These are phyloP conservation scores for Pammene aurita DNA, from an alignment of 2,888 invertebrate species.

Conservation along the genomic window DNA sequence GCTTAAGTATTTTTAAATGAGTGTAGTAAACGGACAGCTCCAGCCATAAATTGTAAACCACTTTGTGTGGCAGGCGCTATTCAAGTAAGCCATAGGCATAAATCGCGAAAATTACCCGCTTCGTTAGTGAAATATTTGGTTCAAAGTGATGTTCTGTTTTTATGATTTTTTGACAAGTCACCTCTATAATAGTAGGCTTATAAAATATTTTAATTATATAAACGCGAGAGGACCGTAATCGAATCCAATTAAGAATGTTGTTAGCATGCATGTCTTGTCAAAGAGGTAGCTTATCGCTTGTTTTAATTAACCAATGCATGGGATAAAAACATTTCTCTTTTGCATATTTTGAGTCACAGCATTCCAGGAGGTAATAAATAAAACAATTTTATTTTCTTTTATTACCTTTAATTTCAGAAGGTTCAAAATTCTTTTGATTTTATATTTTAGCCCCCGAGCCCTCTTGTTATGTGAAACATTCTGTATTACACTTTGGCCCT, in stretches of 20 bases:
- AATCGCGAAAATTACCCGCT: no score
- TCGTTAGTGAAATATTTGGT: no score
- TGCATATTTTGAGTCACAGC: neutral
- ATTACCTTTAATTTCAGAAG: neutral
- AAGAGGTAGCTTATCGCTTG: constrained; percentile 22
- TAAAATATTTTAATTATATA: neutral
- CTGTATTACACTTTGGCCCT: neutral
- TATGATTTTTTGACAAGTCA: neutral
- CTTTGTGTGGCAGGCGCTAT: no score
- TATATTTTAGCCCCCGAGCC: no score
- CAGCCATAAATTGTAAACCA: no score
- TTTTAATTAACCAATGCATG: constrained; percentile 18
- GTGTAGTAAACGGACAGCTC: no score
- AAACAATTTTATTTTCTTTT: neutral
- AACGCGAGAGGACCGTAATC: neutral
- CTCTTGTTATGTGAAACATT: no score
- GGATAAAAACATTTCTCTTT: constrained; percentile 15
- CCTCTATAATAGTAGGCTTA: neutral
- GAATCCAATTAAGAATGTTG: constrained; percentile 9
- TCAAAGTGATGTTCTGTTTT: no score
- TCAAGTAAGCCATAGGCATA: no score
- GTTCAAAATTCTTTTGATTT: no score
- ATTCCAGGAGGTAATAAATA: neutral
- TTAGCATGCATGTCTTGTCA: constrained; percentile 22
- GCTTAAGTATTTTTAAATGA: no score